These are phyloP conservation scores for Platycnemis pennipes DNA, from an alignment of 2,888 invertebrate species.

Conservation along the genomic window DNA sequence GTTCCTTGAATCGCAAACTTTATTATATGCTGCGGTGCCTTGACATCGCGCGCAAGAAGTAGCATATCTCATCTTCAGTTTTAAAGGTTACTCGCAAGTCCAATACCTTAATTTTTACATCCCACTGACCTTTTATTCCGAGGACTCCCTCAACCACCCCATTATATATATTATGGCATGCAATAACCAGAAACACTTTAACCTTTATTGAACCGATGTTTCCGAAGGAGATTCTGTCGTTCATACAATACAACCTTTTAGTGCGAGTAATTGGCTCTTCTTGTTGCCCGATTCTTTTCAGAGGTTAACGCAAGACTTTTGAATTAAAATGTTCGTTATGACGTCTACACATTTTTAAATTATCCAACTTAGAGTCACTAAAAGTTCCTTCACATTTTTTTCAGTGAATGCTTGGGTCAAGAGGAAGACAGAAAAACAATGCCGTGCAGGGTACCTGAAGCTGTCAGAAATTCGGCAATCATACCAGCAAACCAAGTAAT, in stretches of 20 bases:
- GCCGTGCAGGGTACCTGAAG: too few relatives aligned
- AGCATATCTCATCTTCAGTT: not conserved
- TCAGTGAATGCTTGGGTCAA: too few relatives aligned
- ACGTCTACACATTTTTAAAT: not conserved
- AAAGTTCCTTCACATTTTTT: too few relatives aligned
- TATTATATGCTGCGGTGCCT: not conserved
- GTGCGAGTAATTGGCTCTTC: not conserved
- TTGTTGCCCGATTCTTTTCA: not conserved
- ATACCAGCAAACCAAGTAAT: too few relatives aligned
- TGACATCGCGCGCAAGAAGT: not conserved
- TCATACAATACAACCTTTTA: not conserved
- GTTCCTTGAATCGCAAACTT: not conserved
- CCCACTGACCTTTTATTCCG: not conserved
- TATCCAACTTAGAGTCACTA: not conserved
- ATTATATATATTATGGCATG: not conserved
- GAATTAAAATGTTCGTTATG: not conserved
- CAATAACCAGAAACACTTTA: not conserved
- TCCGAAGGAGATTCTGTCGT: not conserved
- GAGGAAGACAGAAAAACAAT: too few relatives aligned
- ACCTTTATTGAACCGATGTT: not conserved
- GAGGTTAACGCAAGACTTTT: not conserved
- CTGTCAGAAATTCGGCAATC: too few relatives aligned
- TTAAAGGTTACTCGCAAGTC: not conserved
- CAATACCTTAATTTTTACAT: not conserved
- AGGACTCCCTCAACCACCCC: not conserved